Percentiles rank a stretch among this genome's conserved stretches.
Conservation (phyloP, 2,113 vertebrate genomes). For the Hirundichthys speculiger region DNA sequence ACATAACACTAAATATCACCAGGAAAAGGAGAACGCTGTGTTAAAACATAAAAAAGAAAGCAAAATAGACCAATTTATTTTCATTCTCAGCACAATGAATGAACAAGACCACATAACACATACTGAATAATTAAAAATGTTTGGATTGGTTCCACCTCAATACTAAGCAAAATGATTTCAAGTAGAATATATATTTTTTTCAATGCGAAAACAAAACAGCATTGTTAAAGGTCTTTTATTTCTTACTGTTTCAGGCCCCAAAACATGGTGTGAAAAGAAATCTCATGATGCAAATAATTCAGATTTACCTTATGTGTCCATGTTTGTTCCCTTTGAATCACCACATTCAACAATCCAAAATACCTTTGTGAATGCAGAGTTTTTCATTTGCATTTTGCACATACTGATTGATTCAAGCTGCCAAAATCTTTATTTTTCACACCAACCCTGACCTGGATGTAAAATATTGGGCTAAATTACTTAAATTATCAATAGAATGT, state of each 20-base stretch:
- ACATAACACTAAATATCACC: no score
- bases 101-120: not conserved
- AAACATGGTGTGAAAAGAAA: not conserved
- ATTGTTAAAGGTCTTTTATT: slow-evolving; percentile 30
- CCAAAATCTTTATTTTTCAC: no score
- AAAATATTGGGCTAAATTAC: no score
- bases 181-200: slow-evolving; percentile 40
- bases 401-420: no score
- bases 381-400: no score
- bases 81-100: slow-evolving; percentile 10
- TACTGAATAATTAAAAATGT: slow-evolving; percentile 63
- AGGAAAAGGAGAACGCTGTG: no score
- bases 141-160: slow-evolving; percentile 29
- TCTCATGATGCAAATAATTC: slow-evolving; percentile 51
- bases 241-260: not conserved
- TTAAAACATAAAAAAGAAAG: not conserved
- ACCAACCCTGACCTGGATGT: no score
- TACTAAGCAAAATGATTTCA: slow-evolving; percentile 32
- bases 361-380: no score
- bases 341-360: no score
- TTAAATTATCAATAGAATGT: no score
- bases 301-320: slow-evolving; percentile 28
- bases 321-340: not conserved
- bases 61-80: not conserved
- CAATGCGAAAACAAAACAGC: slow-evolving; percentile 29